A percentile compares a stretch with the other conserved stretches of the same genome.
phyloP scores from a whole-genome alignment of 2,113 vertebrate species.

The Balaeniceps rex region DNA sequence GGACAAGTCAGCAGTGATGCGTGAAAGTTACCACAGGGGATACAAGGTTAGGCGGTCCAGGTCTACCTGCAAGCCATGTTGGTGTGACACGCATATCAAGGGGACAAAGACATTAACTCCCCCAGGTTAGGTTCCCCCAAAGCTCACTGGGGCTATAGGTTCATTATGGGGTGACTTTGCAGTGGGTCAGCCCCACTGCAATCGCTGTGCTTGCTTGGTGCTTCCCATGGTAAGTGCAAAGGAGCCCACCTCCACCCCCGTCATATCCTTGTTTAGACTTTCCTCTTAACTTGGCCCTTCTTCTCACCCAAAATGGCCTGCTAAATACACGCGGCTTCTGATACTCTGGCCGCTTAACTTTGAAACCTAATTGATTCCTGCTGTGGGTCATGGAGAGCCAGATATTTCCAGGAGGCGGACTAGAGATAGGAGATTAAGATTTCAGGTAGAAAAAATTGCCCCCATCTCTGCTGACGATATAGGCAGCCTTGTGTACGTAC shows the following conservation, averaged over 20 bases:
- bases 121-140: neutral
- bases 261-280: neutral
- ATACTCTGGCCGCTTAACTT: neutral
- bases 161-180: neutral
- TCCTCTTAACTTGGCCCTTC: neutral
- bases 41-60: neutral
- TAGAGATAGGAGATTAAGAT: neutral
- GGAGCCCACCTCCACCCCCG: neutral
- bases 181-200: neutral
- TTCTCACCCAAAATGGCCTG: neutral
- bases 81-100: neutral
- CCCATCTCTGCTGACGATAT: neutral
- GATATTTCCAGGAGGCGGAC: neutral
- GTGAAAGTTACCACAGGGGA: rapidly evolving
- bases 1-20: neutral
- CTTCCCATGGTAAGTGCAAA: neutral
- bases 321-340: neutral
- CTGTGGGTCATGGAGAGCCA: neutral
- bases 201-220: neutral
- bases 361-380: neutral
- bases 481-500: neutral
- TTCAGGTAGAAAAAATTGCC: neutral
- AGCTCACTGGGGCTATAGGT: neutral
- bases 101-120: neutral
- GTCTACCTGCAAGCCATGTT: neutral